These are phyloP conservation scores for Helicolenus hilgendorfi DNA, from an alignment of 2,797 vertebrate species.

Conservation along the genomic window DNA sequence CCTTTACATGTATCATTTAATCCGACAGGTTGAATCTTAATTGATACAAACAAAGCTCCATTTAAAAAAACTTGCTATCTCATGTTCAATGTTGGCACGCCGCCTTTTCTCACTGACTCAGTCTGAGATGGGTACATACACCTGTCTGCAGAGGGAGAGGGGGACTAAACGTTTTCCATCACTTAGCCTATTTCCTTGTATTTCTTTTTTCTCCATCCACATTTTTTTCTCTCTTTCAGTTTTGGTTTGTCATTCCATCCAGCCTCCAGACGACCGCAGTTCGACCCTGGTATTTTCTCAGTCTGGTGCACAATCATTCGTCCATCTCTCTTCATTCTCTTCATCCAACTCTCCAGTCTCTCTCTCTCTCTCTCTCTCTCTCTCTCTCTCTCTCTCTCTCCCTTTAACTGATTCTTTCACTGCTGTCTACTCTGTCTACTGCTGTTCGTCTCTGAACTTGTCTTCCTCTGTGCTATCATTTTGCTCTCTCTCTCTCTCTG, in stretches of 20 bases:
- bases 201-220: background rate
- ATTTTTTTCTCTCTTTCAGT: conserved; percentile 2
- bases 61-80: background rate
- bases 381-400: too few species aligned
- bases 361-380: background rate
- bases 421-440: conserved; percentile 23
- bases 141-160: background rate
- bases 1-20: background rate
- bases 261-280: conserved; percentile 41
- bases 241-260: conserved; percentile 20
- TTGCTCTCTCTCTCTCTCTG: background rate
- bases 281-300: conserved; percentile 69
- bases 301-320: conserved; percentile 67
- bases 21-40: conserved; percentile 19
- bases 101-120: conserved; percentile 17
- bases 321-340: conserved; percentile 26
- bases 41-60: background rate
- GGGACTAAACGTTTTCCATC: background rate
- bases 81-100: background rate
- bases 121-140: conserved; percentile 25
- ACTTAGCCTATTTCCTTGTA: background rate
- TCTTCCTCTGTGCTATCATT: conserved; percentile 23
- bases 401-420: conserved; percentile 1
- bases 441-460: conserved; percentile 52
- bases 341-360: background rate